These are phyloP conservation scores for Cheirogaleus major DNA, from an alignment of 2,797 vertebrate species.

Conservation along the genomic window DNA sequence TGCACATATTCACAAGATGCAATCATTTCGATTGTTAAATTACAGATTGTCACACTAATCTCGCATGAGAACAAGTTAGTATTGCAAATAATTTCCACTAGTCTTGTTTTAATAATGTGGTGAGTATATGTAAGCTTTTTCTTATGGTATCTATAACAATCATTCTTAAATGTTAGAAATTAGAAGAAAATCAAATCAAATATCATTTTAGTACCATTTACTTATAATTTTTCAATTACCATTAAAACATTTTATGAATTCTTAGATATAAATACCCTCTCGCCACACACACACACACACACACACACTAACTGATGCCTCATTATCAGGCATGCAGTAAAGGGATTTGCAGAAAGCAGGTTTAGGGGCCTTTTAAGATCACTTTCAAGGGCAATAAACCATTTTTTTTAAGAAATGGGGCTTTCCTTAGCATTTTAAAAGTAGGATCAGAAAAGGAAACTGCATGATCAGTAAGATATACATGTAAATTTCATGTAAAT, in stretches of 20 bases:
- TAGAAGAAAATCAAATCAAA: background rate
- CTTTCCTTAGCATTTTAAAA: slow-evolving; percentile 37
- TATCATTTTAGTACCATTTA: slow-evolving; percentile 11
- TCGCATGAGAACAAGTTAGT: background rate
- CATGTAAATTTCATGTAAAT: background rate
- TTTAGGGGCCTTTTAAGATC: background rate
- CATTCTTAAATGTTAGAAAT: slow-evolving; percentile 34
- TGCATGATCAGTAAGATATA: background rate
- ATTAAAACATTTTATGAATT: slow-evolving; percentile 49
- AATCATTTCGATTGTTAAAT: slow-evolving; percentile 24
- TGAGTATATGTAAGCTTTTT: background rate
- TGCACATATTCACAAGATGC: background rate
- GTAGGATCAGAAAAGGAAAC: background rate
- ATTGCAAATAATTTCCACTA: slow-evolving; percentile 16
- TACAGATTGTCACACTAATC: background rate
- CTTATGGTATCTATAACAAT: background rate
- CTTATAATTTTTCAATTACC: slow-evolving; percentile 23
- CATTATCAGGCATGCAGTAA: background rate
- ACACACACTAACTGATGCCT: background rate
- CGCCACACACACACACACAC: background rate
- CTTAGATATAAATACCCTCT: background rate
- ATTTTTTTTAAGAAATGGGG: background rate
- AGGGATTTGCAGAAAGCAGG: background rate
- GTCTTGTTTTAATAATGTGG: slow-evolving; percentile 9
- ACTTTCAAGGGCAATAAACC: slow-evolving; percentile 3